Evolutionary conservation across 2,797 vertebrate genomes (phyloP).

Genomic region (Acridotheres tristis): DNA sequence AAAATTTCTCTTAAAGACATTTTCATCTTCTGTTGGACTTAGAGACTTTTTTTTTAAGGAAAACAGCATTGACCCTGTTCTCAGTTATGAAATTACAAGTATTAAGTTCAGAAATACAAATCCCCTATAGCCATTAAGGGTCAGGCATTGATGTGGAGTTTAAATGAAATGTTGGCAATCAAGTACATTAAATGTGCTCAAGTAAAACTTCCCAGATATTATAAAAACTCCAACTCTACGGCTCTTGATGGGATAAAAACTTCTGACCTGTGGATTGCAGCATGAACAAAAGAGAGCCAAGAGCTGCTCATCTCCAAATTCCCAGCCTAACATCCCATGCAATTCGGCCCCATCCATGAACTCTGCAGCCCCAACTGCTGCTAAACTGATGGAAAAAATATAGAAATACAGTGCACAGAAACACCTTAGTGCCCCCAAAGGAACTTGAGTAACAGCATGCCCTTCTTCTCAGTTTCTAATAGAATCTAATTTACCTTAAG

Average conservation of each 20-base stretch:
- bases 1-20: not conserved
- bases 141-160: rapidly evolving
- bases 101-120: not conserved
- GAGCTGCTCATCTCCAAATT: rapidly evolving
- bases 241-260: rapidly evolving
- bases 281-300: not conserved
- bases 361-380: rapidly evolving
- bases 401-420: rapidly evolving
- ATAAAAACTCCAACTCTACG: not conserved
- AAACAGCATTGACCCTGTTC: not conserved
- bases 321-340: rapidly evolving
- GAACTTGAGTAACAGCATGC: rapidly evolving
- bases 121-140: not conserved
- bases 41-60: not conserved
- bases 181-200: rapidly evolving
- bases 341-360: rapidly evolving
- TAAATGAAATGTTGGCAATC: not conserved
- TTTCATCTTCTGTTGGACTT: not conserved
- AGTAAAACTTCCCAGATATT: not conserved
- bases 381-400: rapidly evolving
- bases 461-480: rapidly evolving
- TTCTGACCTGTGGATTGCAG: rapidly evolving
- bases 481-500: rapidly evolving
- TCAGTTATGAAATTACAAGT: not conserved
- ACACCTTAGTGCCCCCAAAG: rapidly evolving